Evolutionary conservation across 2,113 vertebrate species (phyloP).

Genomic region (Oxyura jamaicensis): DNA sequence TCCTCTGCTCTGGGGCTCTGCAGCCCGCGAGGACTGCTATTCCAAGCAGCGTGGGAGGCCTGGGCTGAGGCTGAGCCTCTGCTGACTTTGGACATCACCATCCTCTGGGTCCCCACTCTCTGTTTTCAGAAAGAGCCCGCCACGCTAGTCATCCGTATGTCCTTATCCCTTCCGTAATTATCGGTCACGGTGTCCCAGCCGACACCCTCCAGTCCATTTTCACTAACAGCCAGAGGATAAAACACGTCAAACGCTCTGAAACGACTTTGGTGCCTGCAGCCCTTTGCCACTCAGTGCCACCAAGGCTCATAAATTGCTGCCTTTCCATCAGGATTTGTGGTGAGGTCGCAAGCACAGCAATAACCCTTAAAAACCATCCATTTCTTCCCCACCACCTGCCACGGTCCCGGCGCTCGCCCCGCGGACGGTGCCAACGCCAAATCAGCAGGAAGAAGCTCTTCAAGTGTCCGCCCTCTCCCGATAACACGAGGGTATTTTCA

Average conservation of each 20-base stretch:
- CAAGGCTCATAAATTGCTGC: background rate
- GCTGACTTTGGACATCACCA: background rate
- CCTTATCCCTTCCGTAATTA: background rate
- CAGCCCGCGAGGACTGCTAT: background rate
- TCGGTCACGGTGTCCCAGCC: background rate
- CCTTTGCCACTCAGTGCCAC: background rate
- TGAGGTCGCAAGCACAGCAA: background rate
- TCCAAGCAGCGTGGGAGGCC: background rate
- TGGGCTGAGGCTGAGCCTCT: background rate
- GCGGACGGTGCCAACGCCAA: background rate
- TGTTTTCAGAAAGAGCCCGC: background rate
- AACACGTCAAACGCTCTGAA: background rate
- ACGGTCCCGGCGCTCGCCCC: fast-evolving
- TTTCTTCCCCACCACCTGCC: background rate
- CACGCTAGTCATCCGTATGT: background rate
- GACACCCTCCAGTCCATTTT: background rate
- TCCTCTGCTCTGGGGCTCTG: background rate
- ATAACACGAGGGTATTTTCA: background rate
- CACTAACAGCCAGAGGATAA: background rate
- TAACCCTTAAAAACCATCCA: background rate
- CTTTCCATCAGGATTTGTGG: background rate
- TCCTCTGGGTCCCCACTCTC: background rate
- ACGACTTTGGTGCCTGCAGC: background rate
- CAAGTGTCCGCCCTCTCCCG: background rate
- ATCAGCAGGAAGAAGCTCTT: background rate